Percentiles rank a stretch among this genome's conserved stretches.
phyloP scores from a whole-genome alignment of 1,140 invertebrate species.

The Pantala flavescens region DNA sequence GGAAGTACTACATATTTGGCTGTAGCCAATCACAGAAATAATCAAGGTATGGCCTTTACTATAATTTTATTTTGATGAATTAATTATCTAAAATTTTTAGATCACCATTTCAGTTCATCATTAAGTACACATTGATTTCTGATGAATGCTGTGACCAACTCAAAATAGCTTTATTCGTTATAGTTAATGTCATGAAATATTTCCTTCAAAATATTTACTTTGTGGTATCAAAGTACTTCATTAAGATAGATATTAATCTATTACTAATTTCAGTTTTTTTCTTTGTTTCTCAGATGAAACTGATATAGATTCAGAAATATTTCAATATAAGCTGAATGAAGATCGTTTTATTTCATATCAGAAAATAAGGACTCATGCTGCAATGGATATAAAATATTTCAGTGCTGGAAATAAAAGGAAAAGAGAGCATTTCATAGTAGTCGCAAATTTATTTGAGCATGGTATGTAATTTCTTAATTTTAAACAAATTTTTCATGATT shows the following conservation, averaged over 20 bases:
- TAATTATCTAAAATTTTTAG: too few relatives aligned
- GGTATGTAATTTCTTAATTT: constrained; percentile 18
- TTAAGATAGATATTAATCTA: too few relatives aligned
- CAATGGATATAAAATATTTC: constrained; percentile 30
- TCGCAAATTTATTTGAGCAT: constrained; percentile 27
- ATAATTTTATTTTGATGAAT: constrained; percentile 17
- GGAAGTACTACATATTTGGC: constrained; percentile 32
- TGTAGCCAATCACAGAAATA: constrained; percentile 35
- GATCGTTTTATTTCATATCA: constrained; percentile 35
- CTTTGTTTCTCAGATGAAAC: constrained; percentile 27
- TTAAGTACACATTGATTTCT: too few relatives aligned
- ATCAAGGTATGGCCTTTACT: constrained; percentile 27
- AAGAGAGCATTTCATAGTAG: constrained; percentile 27
- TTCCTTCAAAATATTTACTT: too few relatives aligned
- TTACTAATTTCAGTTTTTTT: too few relatives aligned
- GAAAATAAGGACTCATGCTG: constrained; percentile 34
- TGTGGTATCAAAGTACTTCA: too few relatives aligned
- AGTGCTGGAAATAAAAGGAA: constrained; percentile 11
- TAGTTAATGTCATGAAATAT: too few relatives aligned
- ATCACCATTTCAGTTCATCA: too few relatives aligned
- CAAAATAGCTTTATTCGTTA: too few relatives aligned
- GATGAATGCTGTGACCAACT: too few relatives aligned
- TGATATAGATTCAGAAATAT: constrained; percentile 37
- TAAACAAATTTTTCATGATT: background rate
- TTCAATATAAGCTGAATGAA: constrained; percentile 33